These are phyloP conservation scores for Empidonax alnorum DNA, from an alignment of 2,113 vertebrate genomes.

Conservation along the genomic window DNA sequence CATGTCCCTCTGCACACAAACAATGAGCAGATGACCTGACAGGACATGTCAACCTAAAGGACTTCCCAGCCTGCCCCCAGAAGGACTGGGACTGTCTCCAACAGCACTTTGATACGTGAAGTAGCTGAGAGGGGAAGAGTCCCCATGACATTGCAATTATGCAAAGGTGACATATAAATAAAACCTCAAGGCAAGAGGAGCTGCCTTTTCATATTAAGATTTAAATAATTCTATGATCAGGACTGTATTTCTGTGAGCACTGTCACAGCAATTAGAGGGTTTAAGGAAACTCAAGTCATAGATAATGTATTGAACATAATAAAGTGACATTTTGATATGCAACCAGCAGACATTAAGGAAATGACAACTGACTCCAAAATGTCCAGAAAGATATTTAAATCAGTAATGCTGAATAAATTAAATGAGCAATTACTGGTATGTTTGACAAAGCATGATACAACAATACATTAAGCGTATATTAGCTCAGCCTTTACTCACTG, in stretches of 20 bases:
- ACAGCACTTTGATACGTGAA: not conserved
- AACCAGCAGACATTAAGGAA: not conserved
- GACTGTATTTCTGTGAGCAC: not conserved
- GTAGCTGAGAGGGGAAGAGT: not conserved
- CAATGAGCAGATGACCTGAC: fast-evolving
- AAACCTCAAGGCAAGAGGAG: not conserved
- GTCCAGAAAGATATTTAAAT: conserved; percentile 43
- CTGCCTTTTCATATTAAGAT: not conserved
- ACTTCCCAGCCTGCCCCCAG: not conserved
- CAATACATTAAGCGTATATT: conserved; percentile 47
- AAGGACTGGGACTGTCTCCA: not conserved
- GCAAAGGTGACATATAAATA: not conserved
- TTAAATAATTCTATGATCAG: conserved; percentile 24
- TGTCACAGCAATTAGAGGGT: conserved; percentile 55
- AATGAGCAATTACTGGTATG: conserved; percentile 35
- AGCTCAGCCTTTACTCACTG: conserved; percentile 41
- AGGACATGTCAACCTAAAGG: not conserved
- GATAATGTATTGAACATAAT: not conserved
- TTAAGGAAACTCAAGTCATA: conserved; percentile 31
- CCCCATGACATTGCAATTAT: not conserved
- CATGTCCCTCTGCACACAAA: not conserved
- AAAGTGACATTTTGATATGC: conserved; percentile 14
- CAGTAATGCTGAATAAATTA: conserved; percentile 13
- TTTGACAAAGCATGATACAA: conserved; percentile 49
- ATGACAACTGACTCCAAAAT: conserved; percentile 17